Percentiles rank a stretch among this genome's conserved stretches.
Conservation (phyloP, 2,113 vertebrate species). For the Vicugna pacos region DNA sequence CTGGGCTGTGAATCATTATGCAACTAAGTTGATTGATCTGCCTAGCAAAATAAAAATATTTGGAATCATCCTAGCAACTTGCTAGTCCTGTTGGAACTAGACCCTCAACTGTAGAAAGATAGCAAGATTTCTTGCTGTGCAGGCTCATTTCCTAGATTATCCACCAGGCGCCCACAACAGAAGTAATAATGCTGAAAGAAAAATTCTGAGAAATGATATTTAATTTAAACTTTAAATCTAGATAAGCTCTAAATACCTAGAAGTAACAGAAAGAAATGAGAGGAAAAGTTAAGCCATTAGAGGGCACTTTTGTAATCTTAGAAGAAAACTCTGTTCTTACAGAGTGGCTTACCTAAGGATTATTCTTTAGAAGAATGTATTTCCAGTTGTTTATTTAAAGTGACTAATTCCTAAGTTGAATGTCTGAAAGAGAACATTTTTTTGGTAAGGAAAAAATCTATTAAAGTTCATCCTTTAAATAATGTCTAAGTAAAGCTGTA, state of each 20-base stretch:
- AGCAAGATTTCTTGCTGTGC: not conserved
- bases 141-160: not conserved
- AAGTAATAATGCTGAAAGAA: not conserved
- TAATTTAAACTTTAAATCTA: not conserved
- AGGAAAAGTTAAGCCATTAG: slow-evolving; percentile 79
- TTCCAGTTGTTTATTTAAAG: slow-evolving; percentile 53
- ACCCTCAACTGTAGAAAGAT: not conserved
- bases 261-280: slow-evolving; percentile 39
- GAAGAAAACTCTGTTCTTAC: slow-evolving; percentile 72
- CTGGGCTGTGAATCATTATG: not conserved
- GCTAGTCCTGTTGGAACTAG: not conserved
- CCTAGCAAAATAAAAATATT: not conserved
- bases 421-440: slow-evolving; percentile 77
- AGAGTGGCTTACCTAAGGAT: slow-evolving; percentile 67
- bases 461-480: slow-evolving; percentile 72
- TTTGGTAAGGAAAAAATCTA: slow-evolving; percentile 67
- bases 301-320: slow-evolving; percentile 86
- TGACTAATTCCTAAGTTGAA: slow-evolving; percentile 67
- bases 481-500: slow-evolving; percentile 23
- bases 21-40: not conserved
- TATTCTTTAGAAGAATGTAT: slow-evolving; percentile 60
- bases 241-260: not conserved
- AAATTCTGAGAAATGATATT: not conserved
- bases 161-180: not conserved
- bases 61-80: not conserved